Conservation (phyloP, 2,113 vertebrate species). For the Pipra filicauda region DNA sequence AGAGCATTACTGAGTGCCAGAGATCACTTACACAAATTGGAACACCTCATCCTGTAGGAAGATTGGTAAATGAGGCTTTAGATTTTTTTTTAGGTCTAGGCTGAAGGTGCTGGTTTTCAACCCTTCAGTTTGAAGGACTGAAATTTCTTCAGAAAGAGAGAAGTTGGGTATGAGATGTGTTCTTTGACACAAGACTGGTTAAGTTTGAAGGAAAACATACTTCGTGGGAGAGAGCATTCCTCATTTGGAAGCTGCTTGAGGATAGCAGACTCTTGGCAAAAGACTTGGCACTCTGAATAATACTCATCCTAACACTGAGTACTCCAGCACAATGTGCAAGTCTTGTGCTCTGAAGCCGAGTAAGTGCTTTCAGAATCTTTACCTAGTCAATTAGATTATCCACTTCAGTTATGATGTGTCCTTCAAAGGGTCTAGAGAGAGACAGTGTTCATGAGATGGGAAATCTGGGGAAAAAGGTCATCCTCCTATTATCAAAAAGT, state of each 20-base stretch:
- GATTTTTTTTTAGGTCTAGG: background rate
- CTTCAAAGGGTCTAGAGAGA: background rate
- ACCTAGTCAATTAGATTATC: background rate
- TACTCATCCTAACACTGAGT: background rate
- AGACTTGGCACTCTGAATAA: background rate
- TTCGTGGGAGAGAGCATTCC: background rate
- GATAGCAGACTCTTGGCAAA: background rate
- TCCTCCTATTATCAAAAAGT: background rate
- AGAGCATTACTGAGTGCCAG: background rate
- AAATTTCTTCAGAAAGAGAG: background rate
- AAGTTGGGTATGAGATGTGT: background rate
- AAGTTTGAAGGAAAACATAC: background rate
- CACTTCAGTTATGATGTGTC: background rate
- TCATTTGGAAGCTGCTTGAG: background rate
- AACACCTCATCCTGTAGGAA: background rate
- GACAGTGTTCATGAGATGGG: background rate
- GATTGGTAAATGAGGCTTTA: background rate
- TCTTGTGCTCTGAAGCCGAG: background rate
- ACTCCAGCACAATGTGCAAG: background rate
- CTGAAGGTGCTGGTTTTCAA: background rate
- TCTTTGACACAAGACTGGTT: background rate
- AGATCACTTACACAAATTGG: background rate
- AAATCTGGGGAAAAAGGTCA: background rate
- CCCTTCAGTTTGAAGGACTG: background rate
- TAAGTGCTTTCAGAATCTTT: background rate